phyloP scores from a whole-genome alignment of 2,113 vertebrate genomes.

The Hippocampus barbouri region DNA sequence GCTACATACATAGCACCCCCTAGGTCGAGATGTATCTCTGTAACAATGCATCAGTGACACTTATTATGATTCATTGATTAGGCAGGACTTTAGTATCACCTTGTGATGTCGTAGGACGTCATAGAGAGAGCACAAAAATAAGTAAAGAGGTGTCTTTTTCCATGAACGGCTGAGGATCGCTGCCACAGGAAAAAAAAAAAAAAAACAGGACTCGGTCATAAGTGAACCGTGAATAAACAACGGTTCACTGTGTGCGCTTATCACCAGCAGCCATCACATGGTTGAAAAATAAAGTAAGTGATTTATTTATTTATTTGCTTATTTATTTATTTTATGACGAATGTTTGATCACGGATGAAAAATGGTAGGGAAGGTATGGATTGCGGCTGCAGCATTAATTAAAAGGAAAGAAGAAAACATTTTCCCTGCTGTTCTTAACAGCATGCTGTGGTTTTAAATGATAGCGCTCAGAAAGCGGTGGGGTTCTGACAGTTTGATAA shows the following conservation, averaged over 20 bases:
- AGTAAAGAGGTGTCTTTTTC: no score
- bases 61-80: no score
- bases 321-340: neutral
- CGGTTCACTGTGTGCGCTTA: neutral
- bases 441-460: conserved; percentile 35
- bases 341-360: conserved; percentile 7
- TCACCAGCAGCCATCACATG: neutral
- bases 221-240: neutral
- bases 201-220: neutral
- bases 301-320: neutral
- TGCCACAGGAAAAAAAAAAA: neutral
- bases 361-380: neutral
- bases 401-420: conserved; percentile 10
- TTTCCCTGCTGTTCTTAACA: conserved; percentile 24
- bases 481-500: conserved; percentile 40
- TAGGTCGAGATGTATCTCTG: no score
- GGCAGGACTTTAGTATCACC: no score
- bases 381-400: conserved; percentile 39
- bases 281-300: neutral
- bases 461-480: conserved; percentile 26
- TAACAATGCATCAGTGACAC: no score
- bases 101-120: no score
- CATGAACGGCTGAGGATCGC: neutral
- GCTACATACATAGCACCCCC: no score
- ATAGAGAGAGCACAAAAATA: no score